Evolutionary conservation across 2,113 vertebrate genomes (phyloP).

Genomic region (Clupea harengus): DNA sequence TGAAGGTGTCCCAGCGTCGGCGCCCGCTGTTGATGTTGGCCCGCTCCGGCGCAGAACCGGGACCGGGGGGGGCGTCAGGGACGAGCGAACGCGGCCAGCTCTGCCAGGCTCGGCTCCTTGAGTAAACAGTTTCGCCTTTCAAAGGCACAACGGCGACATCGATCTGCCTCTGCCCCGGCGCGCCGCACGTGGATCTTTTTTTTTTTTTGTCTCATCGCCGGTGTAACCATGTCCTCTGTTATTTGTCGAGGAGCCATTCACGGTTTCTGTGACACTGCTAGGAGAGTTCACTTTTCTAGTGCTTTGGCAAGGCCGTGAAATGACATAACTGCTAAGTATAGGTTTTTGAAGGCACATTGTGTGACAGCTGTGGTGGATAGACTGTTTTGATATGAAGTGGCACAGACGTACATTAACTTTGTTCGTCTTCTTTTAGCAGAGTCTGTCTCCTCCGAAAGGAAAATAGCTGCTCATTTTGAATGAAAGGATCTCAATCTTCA

Average conservation of each 20-base stretch:
- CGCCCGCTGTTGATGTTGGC: slow-evolving; percentile 66
- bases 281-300: background rate
- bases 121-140: slow-evolving; percentile 68
- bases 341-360: background rate
- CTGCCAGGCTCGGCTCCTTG: slow-evolving; percentile 57
- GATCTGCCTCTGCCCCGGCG: slow-evolving; percentile 46
- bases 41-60: slow-evolving; percentile 48
- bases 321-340: background rate
- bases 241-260: background rate
- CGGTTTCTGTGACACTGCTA: background rate
- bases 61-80: slow-evolving; percentile 50
- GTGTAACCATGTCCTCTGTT: slow-evolving; percentile 12
- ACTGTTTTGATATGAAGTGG: background rate
- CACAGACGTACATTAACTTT: slow-evolving; percentile 15
- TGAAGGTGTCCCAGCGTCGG: slow-evolving; percentile 39
- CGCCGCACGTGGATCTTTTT: background rate
- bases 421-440: slow-evolving; percentile 9
- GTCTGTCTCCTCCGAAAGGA: slow-evolving; percentile 20
- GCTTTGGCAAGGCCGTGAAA: background rate
- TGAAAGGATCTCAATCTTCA: slow-evolving; percentile 29
- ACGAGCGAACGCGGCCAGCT: slow-evolving; percentile 44
- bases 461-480: slow-evolving; percentile 43
- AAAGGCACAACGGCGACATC: slow-evolving; percentile 58
- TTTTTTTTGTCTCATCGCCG: slow-evolving; percentile 12
- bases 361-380: background rate